These are phyloP conservation scores for Caenorhabditis afra DNA, from an alignment of 2,888 invertebrate species.

Conservation along the genomic window DNA sequence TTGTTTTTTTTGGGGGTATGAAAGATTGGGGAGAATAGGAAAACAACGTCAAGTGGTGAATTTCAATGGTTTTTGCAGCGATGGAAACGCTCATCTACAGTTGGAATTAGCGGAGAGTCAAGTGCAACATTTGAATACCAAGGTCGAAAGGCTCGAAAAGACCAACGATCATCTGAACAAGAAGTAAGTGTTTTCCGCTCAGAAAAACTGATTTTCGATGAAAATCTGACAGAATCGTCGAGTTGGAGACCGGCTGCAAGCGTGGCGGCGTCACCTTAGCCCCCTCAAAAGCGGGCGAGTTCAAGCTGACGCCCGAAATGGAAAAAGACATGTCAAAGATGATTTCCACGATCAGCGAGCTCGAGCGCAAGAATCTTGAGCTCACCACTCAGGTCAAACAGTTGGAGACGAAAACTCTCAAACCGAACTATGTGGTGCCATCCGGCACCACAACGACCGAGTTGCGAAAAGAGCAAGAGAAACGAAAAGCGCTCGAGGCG, in stretches of 20 bases:
- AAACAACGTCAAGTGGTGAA: not conserved
- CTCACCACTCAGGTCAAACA: constrained; percentile 63
- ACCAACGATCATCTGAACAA: constrained; percentile 74
- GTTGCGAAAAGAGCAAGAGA: constrained; percentile 70
- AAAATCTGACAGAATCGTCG: constrained; percentile 68
- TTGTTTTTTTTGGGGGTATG: constrained; percentile 15
- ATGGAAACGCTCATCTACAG: constrained; percentile 81
- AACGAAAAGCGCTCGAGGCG: constrained; percentile 65
- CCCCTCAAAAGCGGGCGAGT: constrained; percentile 84
- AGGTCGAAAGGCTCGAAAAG: constrained; percentile 84
- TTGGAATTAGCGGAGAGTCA: constrained; percentile 85
- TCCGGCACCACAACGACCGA: constrained; percentile 60
- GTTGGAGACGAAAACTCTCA: constrained; percentile 53
- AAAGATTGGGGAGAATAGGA: not conserved
- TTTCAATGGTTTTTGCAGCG: constrained; percentile 69
- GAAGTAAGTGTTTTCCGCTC: constrained; percentile 52
- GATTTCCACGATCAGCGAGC: constrained; percentile 75
- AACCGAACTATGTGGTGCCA: constrained; percentile 59
- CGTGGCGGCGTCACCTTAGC: constrained; percentile 85
- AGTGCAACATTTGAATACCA: constrained; percentile 88
- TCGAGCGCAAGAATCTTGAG: constrained; percentile 71
- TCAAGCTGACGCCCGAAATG: constrained; percentile 74
- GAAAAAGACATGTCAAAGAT: constrained; percentile 75
- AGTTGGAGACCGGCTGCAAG: constrained; percentile 75
- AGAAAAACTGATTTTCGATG: not conserved